Evolutionary conservation across 1,140 invertebrate genomes (phyloP), one percentile per base, ranked within the genome.

Genomic region (Procambarus virginalis): DNA sequence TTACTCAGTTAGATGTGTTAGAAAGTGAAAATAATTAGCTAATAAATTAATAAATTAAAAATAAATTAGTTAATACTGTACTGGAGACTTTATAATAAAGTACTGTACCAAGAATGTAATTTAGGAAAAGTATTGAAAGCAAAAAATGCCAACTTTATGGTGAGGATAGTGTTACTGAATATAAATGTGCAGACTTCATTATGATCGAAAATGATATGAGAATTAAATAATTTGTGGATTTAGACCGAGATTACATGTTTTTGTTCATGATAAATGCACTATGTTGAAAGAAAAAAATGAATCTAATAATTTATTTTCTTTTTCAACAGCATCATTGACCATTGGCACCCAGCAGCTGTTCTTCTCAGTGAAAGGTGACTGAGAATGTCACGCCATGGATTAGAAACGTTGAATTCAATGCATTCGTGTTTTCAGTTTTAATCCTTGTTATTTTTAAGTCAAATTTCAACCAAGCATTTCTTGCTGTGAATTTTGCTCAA

Each of bases 341-440:
- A 95, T 94, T 92, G 92, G 94, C 48, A 96, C 96, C 91, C 96
- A 97, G 93, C 97, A 97, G 93, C 92, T 97, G 86, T 97, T 97
- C 92, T 93, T 97, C 92, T 95, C 96, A 20, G 96, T 97, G 9
- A 96, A 96, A 92, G 97, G 98, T 94, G 96, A 98, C 90, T 85
- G 48, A 89, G 51, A 58, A 85, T 10, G 17, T 68, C 20, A 68
- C 4, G 4, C 9, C 20, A 34, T 73, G 20, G 68, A 73, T 34
- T 73, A 34, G 4, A 73, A 73, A 5, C 20, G 8, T 5, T 73
- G 10, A 73, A 73, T 34, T 34, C 34, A 34, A 34, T 34, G 34
- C 34, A 34, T 34, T 34, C 34, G 34, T 73, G 22, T 5, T 73
- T 20, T 34, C n/a, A 34, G 22, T 73, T 64, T 64, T 64, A 5